Conservation (phyloP, 2,113 vertebrate species). For the Ondatra zibethicus region DNA sequence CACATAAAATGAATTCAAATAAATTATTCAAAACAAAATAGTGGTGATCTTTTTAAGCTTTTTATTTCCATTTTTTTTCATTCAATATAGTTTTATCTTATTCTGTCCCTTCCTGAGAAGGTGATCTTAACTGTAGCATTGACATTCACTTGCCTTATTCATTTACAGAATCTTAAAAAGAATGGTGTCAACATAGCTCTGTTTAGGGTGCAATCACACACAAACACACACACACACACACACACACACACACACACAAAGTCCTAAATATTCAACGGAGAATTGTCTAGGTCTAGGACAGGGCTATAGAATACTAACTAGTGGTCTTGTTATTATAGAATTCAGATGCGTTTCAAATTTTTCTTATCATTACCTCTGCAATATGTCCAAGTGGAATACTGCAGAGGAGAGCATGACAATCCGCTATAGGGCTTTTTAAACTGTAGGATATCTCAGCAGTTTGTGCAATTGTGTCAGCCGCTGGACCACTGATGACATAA, state of each 20-base stretch:
- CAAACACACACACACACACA: neutral
- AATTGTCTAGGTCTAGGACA: constrained; percentile 30
- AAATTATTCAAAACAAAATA: too few species aligned
- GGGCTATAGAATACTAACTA: neutral
- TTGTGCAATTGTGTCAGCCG: neutral
- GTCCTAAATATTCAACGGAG: neutral
- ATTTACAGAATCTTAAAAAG: constrained; percentile 28
- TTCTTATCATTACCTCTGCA: neutral
- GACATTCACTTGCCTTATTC: neutral
- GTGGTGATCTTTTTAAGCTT: neutral
- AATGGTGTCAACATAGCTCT: neutral
- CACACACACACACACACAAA: neutral
- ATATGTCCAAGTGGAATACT: neutral
- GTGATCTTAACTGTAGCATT: neutral
- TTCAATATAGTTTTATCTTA: neutral
- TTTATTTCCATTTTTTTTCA: neutral
- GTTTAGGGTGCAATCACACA: neutral
- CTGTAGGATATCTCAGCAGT: neutral
- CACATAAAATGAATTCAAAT: too few species aligned
- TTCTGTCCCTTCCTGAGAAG: neutral
- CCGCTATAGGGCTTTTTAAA: neutral
- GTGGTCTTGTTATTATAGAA: neutral
- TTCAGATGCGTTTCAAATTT: neutral
- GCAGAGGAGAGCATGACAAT: neutral
- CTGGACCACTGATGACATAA: neutral